Conservation (phyloP, 2,797 vertebrate genomes). For the Myotis vivesi region DNA sequence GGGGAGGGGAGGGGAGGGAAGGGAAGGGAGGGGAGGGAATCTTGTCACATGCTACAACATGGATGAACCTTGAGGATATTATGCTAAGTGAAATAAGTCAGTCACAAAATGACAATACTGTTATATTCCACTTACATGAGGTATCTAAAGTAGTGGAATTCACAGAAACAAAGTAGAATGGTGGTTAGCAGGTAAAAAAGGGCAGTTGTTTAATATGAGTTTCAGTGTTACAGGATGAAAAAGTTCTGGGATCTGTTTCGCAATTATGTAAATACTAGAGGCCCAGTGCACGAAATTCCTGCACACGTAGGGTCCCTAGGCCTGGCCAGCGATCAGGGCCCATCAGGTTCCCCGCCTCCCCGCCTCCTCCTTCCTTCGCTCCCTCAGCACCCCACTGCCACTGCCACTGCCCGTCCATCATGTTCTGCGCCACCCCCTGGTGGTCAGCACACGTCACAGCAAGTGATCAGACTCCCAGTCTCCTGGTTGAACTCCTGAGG, state of each 20-base stretch:
- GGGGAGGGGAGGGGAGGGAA: neutral
- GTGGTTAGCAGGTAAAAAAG: neutral
- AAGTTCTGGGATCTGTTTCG: neutral
- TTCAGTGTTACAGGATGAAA: slow-evolving; percentile 6
- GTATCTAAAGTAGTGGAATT: neutral
- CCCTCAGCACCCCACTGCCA: too few relatives aligned
- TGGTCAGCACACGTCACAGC: too few relatives aligned
- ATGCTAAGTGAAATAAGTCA: neutral
- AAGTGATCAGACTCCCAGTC: too few relatives aligned
- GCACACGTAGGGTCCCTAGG: too few relatives aligned
- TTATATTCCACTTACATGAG: neutral
- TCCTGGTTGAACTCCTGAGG: too few relatives aligned
- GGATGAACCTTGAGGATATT: neutral
- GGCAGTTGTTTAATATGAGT: neutral
- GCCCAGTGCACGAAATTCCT: too few relatives aligned
- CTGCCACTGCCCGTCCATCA: too few relatives aligned
- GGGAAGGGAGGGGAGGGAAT: neutral
- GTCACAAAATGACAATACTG: neutral
- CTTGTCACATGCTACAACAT: neutral
- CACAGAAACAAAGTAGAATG: neutral
- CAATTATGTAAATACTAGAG: neutral
- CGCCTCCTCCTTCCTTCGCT: too few relatives aligned
- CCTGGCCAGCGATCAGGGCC: too few relatives aligned
- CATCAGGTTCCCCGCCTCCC: too few relatives aligned
- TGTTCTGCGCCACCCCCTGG: too few relatives aligned